Conservation (phyloP, 2,113 vertebrate species). For the Pygoscelis antarcticus region DNA sequence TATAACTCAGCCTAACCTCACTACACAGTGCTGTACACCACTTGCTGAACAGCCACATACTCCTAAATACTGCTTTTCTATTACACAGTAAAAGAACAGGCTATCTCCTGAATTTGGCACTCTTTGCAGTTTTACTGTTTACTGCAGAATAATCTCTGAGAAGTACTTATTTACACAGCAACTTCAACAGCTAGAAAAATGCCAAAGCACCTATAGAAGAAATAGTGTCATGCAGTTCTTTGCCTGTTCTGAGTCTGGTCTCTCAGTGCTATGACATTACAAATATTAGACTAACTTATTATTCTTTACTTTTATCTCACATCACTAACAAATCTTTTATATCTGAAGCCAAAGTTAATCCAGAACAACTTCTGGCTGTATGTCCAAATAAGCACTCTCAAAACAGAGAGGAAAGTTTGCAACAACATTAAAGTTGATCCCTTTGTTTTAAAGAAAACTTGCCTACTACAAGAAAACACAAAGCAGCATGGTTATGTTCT, state of each 20-base stretch:
- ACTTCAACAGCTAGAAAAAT: neutral
- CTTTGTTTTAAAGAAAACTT: neutral
- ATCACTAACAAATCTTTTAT: neutral
- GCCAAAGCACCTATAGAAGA: neutral
- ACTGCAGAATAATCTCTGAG: neutral
- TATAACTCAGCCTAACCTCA: neutral
- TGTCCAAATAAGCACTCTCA: neutral
- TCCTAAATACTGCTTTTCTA: neutral
- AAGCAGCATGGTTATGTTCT: neutral
- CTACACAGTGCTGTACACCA: neutral
- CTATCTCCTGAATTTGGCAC: neutral
- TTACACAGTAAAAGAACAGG: neutral
- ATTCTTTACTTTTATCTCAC: neutral
- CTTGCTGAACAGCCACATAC: neutral
- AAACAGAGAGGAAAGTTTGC: neutral
- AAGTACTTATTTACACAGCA: neutral
- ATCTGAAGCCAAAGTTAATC: neutral
- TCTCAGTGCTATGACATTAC: neutral
- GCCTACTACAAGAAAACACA: neutral
- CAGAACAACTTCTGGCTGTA: neutral
- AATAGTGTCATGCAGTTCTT: neutral
- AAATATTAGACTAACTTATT: neutral
- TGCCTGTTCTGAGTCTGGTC: neutral
- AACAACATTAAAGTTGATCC: neutral
- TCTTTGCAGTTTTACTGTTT: neutral